These are phyloP conservation scores for Hucho hucho DNA, from an alignment of 2,113 vertebrate genomes.

Conservation along the genomic window DNA sequence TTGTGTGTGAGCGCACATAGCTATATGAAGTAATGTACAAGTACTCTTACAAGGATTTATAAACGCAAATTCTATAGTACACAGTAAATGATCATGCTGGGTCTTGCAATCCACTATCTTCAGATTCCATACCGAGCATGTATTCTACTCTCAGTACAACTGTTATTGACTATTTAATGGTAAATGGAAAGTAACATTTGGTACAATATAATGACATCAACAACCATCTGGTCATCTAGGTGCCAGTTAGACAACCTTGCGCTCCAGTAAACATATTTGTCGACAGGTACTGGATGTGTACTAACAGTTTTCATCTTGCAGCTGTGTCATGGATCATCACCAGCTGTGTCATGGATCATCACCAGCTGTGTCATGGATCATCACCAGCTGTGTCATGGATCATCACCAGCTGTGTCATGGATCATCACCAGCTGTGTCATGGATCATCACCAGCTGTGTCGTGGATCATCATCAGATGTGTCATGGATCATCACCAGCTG, in stretches of 20 bases:
- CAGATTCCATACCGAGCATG: background rate
- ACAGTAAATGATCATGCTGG: background rate
- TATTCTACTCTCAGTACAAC: background rate
- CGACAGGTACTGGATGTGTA: conserved; percentile 4
- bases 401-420: no score
- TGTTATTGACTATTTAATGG: background rate
- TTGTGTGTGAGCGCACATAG: conserved; percentile 11
- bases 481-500: no score
- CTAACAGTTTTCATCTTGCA: no score
- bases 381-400: no score
- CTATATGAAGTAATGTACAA: background rate
- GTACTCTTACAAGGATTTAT: conserved; percentile 5
- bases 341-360: no score
- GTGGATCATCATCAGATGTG: no score
- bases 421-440: no score
- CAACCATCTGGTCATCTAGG: background rate
- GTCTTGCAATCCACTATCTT: background rate
- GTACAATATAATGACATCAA: background rate
- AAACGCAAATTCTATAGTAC: conserved; percentile 31
- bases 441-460: no score
- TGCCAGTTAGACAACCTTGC: conserved; percentile 28
- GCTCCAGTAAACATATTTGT: conserved; percentile 37
- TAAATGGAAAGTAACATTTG: background rate
- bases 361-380: no score
- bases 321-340: no score